phyloP scores from a whole-genome alignment of 2,797 vertebrate genomes.

The Pipistrellus pygmaeus region DNA sequence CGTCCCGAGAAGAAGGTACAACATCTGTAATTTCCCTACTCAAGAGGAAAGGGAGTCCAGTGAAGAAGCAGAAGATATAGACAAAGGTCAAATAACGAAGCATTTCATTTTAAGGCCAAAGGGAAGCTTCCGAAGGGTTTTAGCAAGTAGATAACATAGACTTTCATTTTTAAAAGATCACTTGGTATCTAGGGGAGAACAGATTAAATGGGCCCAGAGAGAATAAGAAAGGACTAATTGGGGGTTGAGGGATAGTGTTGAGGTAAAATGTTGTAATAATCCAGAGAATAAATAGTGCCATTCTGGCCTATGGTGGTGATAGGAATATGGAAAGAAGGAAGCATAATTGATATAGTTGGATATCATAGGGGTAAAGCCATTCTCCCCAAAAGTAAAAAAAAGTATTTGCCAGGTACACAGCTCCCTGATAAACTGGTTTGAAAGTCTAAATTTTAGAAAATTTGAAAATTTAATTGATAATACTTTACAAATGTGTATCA shows the following conservation, averaged over 20 bases:
- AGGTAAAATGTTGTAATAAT: neutral
- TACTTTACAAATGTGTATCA: neutral
- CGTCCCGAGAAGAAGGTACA: neutral
- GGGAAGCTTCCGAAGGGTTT: neutral
- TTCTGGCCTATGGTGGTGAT: neutral
- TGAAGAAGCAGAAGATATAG: neutral
- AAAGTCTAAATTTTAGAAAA: constrained; percentile 8
- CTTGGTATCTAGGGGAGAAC: neutral
- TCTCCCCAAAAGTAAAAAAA: constrained; percentile 19
- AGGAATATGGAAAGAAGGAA: neutral
- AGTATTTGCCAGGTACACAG: neutral
- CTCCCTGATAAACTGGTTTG: neutral
- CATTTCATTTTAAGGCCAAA: neutral
- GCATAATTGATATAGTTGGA: neutral
- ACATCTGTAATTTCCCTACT: neutral
- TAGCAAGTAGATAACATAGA: neutral
- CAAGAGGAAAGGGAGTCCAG: fast-evolving
- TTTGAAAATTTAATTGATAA: neutral
- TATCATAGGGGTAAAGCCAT: neutral
- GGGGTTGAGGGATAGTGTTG: neutral
- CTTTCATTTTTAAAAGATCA: neutral
- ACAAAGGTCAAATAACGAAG: neutral
- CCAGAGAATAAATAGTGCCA: neutral
- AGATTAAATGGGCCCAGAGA: neutral
- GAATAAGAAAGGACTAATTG: neutral